Conservation (phyloP, 2,888 invertebrate genomes). For the Eutolmus rufibarbis region DNA sequence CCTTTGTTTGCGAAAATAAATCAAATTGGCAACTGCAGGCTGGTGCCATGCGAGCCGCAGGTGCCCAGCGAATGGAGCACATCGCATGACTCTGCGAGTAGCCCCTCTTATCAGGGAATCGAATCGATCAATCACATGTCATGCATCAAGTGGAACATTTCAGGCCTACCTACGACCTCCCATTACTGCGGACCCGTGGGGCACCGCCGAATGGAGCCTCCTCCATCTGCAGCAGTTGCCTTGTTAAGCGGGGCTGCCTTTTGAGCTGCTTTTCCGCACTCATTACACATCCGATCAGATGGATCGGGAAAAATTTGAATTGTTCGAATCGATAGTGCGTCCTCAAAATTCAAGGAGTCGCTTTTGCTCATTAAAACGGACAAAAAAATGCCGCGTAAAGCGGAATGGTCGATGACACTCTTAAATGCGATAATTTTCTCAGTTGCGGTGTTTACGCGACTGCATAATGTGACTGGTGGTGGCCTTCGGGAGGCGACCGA, state of each 20-base stretch:
- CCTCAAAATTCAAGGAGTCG: background rate
- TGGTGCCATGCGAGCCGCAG: background rate
- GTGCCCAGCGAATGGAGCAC: background rate
- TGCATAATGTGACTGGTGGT: background rate
- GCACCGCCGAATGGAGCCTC: background rate
- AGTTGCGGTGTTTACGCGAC: background rate
- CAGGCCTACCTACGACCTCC: conserved; percentile 25
- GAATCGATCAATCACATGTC: conserved; percentile 39
- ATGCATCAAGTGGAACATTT: conserved; percentile 4
- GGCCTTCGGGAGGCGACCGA: conserved; percentile 5
- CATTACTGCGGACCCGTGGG: background rate
- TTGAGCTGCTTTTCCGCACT: background rate
- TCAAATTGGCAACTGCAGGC: conserved; percentile 16
- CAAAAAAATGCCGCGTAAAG: background rate
- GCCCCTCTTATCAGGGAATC: background rate
- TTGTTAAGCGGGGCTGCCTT: background rate
- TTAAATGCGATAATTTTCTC: conserved; percentile 22
- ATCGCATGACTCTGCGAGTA: background rate
- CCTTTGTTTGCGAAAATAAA: background rate
- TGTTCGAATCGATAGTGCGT: background rate
- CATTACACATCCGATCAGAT: background rate
- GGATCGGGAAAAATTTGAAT: background rate
- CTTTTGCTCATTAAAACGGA: background rate
- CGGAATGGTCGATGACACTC: background rate
- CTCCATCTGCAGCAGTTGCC: background rate